Conservation (phyloP, 2,888 invertebrate genomes). For the Aethes cnicana region DNA sequence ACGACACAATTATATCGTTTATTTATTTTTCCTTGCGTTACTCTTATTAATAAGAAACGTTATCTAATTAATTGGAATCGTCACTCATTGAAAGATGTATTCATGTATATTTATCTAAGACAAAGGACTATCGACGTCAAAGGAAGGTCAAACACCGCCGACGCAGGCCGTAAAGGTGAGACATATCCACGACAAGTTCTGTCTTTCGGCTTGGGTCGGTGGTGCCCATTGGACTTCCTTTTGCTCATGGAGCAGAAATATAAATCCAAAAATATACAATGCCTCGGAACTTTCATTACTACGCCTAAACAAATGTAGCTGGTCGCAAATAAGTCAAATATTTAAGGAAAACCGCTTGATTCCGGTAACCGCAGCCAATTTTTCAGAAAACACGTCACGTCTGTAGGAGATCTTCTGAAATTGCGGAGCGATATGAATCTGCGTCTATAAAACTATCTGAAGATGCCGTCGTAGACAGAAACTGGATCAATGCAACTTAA, state of each 20-base stretch:
- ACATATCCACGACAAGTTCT: conserved; percentile 14
- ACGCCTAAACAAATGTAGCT: conserved; percentile 9
- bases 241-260: conserved; percentile 1
- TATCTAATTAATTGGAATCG: too few species aligned
- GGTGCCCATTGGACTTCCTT: too few species aligned
- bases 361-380: conserved; percentile 8
- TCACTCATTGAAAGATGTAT: too few species aligned
- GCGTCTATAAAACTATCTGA: too few species aligned
- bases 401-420: not conserved
- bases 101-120: not conserved
- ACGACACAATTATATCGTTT: too few species aligned
- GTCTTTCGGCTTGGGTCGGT: too few species aligned
- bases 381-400: conserved; percentile 4
- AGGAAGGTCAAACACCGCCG: conserved; percentile 3
- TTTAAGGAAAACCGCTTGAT: conserved; percentile 12
- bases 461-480: too few species aligned
- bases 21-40: too few species aligned
- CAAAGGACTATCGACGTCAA: not conserved
- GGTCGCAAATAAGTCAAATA: conserved; percentile 16
- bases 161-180: conserved; percentile 4
- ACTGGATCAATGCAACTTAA: too few species aligned
- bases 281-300: conserved; percentile 8
- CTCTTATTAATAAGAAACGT: too few species aligned
- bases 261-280: conserved; percentile 21
- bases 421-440: not conserved